Base-by-base conservation (phyloP, 2,888 invertebrate species). In the Dugesia japonica region DNA sequence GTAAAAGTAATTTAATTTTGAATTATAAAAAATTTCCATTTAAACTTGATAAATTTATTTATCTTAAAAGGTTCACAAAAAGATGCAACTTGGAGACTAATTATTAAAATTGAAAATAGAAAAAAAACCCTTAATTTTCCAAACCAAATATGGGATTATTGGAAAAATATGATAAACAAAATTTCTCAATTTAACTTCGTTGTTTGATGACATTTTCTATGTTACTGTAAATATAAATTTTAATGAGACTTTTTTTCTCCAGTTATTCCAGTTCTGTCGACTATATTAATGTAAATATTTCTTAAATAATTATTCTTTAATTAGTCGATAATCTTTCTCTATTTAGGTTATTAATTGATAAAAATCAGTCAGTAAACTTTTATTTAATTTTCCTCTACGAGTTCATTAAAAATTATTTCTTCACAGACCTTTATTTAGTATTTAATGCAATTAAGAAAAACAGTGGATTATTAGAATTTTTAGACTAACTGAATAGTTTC, bases 131-230 rank as follows among this genome's bases (percentile, higher is more conserved):
- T 56, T 4, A 56, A 9, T n/a, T 56, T 56, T 56, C 20, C 4
- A 56, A 56, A 23, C 23, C 56, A 23, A n/a, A n/a, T 31, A 31
- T 56, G 7, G 56, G 56, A 4, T 56, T 4, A n/a, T 7, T 23
- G 17, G 56, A 56, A 56, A 56, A n/a, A 56, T 13, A 56, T 56
- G 56, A 56, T 56, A 56, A 56, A 56, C 56, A 56, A 38, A 38
- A 38, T 38, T 38, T 38, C 38, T 38, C 38, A 38, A 56, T 56
- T 56, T 56, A 56, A 56, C 56, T 56, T 56, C n/a, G 56, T 56
- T 56, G 56, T 56, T 56, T n/a, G 56, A 56, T 56, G 56, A 56
- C 56, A 56, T 56, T 56, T 56, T 56, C 56, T 56, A 56, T 56
- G 56, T 56, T 56, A 23, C 56, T 56, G 56, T 56, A 56, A 56